Evolutionary conservation across 92 coral and sea anemone species (phyloP), one percentile per base, ranked within the genome.

Genomic region (Bergia sp.): DNA sequence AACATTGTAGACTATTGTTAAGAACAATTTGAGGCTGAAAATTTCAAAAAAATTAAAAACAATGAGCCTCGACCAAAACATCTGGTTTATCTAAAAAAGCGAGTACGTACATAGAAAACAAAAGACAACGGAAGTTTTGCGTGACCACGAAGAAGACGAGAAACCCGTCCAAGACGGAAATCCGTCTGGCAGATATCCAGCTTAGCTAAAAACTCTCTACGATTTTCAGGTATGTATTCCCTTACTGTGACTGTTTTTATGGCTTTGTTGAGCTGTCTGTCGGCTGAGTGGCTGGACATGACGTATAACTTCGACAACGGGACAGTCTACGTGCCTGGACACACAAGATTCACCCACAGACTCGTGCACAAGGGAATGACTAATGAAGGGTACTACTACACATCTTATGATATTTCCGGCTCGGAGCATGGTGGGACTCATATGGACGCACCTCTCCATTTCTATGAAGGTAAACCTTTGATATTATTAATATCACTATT

Each of bases 401-500:
- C 53, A 64, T 16, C 49, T 13, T 79, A 43, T 38, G 72, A 80
- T 6, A 79, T 88, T 8, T 36, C 36, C 15, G 44, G 53, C 11
- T 37, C 73, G 18, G 89, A 86, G 38, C 89, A 86, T 41, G 84
- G 73, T 3, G 89, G 89, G 15, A 86, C 89, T 1, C 89, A 86
- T 39, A 29, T 77, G 15, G 89, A 86, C 74, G 89, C 89, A 42
- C 84, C 83, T 11, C 43, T 2, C 5, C 89, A 86, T 21, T 77
- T 86, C 75, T 65, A 20, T 37, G 85, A 76, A 42, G 89, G 50
- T 16, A 41, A 36, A 21, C 55, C 80, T n/a, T n/a, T n/a, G n/a
- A n/a, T n/a, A n/a, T n/a, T n/a, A n/a, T n/a, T n/a, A n/a, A n/a
- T n/a, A n/a, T n/a, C n/a, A n/a, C n/a, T n/a, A n/a, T n/a, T n/a